Evolutionary conservation across 2,888 invertebrate species (phyloP), one percentile per base, ranked within the genome.

Genomic region (Coenonympha glycerion): DNA sequence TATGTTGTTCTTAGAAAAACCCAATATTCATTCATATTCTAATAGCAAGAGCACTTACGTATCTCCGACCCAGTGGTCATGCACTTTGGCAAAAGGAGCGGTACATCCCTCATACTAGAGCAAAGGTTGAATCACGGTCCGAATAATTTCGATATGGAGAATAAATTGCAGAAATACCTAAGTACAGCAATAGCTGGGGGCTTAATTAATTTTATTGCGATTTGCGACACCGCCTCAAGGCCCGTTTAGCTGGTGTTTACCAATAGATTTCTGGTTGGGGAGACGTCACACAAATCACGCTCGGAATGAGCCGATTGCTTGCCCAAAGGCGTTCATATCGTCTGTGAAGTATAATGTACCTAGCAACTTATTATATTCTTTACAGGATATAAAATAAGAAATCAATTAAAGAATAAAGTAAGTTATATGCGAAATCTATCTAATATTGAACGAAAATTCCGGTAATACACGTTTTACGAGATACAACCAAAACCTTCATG

Each of bases 151-250:
- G 52, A 58, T 58, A 55, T 40, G 26, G 42, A 47, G 46, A 48
- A 54, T 54, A 47, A 55, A 54, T 49, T 50, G 57, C 55, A 47
- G 45, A 45, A 47, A 47, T 15, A 40, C 31, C 40, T 37, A 33
- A 33, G 8, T 8, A 37, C 36, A 37, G 50, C 41, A 50, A 53
- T 49, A 41, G 45, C 46, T 26, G 19, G 6, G 46, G 30, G 45
- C 31, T 42, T 34, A 47, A 42, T 53, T 53, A 42, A 50, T 50
- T 51, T 51, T 51, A 47, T 46, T 33, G 39, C 33, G 31, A 44
- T 31, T 22, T 44, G 44, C 31, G 44, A 44, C 44, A 33, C 21
- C 21, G 31, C 31, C 21, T 4, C 31, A 21, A 18, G 31, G 31
- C 31, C 13, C 44, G 44, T 44, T 44, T 31, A 44, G 44, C 22